Percentiles rank a stretch among this genome's conserved stretches.
These are phyloP conservation scores for Bombus waltoni DNA, from an alignment of 1,140 invertebrate genomes.

Conservation along the genomic window DNA sequence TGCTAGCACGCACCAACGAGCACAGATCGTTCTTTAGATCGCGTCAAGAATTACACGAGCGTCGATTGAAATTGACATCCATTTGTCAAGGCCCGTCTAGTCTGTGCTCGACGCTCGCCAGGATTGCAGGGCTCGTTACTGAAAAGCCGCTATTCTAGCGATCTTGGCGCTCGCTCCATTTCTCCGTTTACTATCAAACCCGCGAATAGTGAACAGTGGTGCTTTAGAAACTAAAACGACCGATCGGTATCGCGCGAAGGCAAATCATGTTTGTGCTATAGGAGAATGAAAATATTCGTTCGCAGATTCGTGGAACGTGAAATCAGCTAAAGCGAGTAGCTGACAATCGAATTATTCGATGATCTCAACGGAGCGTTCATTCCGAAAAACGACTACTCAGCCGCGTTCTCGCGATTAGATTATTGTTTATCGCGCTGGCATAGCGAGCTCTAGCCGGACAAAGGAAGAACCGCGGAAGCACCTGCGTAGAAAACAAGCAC, in stretches of 20 bases:
- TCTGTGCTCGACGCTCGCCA: conserved; percentile 34
- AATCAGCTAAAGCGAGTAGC: neutral
- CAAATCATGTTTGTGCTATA: neutral
- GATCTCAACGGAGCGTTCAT: neutral
- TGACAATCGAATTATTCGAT: neutral
- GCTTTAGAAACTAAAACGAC: neutral
- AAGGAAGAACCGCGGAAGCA: neutral
- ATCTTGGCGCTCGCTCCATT: neutral
- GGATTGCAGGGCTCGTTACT: conserved; percentile 15
- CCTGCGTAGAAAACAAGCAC: neutral
- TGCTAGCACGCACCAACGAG: conserved; percentile 17
- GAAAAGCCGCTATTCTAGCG: neutral
- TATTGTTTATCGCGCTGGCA: conserved; percentile 25
- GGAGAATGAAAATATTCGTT: neutral
- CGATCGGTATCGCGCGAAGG: neutral
- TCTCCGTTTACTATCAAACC: neutral
- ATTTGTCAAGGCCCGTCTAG: conserved; percentile 58
- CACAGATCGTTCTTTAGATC: conserved; percentile 53
- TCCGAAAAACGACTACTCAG: neutral
- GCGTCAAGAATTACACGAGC: conserved; percentile 59
- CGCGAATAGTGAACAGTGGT: neutral
- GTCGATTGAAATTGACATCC: conserved; percentile 67
- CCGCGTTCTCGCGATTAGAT: conserved; percentile 23
- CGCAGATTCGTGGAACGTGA: conserved; percentile 9
- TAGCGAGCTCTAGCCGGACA: neutral